A percentile compares a stretch with the other conserved stretches of the same genome.
Evolutionary conservation across 2,113 vertebrate species (phyloP).

Genomic region (Coryphaenoides rupestris): DNA sequence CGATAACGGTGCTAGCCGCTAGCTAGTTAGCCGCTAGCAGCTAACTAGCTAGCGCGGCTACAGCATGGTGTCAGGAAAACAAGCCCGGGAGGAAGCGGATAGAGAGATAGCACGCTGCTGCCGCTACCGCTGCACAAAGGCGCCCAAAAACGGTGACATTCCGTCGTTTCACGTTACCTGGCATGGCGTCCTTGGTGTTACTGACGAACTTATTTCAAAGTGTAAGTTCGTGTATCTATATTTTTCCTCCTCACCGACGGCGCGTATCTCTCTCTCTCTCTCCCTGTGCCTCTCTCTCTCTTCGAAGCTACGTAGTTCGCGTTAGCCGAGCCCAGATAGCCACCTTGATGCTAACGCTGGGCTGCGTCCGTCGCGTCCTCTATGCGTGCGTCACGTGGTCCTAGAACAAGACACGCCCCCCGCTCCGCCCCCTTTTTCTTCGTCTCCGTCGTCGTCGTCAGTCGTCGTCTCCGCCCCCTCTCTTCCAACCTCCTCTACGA

Average conservation of each 20-base stretch:
- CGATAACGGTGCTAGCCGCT: conserved; percentile 20
- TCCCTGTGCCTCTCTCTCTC: no score
- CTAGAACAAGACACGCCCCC: conserved; percentile 24
- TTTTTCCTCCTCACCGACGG: conserved; percentile 33
- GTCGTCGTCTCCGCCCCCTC: conserved; percentile 41
- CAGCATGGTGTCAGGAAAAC: conserved; percentile 71
- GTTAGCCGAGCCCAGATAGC: conserved; percentile 64
- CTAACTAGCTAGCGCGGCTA: conserved; percentile 61
- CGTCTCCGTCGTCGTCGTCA: conserved; percentile 46
- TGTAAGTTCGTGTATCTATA: neutral
- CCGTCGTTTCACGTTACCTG: conserved; percentile 48
- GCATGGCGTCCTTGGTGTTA: conserved; percentile 50
- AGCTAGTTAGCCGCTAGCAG: conserved; percentile 27
- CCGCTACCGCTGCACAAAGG: neutral
- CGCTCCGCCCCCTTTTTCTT: conserved; percentile 2
- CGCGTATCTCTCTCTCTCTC: no score
- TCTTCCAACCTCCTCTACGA: neutral
- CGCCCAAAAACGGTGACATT: neutral
- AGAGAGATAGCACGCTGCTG: no score
- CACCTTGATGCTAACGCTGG: conserved; percentile 54
- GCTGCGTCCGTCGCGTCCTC: no score
- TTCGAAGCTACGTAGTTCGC: conserved; percentile 56
- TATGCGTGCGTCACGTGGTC: conserved; percentile 58
- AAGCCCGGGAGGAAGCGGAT: conserved; percentile 42
- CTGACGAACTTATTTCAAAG: conserved; percentile 23